Evolutionary conservation across 2,888 invertebrate genomes (phyloP), one percentile per base, ranked within the genome.

Genomic region (Pterostichus niger): DNA sequence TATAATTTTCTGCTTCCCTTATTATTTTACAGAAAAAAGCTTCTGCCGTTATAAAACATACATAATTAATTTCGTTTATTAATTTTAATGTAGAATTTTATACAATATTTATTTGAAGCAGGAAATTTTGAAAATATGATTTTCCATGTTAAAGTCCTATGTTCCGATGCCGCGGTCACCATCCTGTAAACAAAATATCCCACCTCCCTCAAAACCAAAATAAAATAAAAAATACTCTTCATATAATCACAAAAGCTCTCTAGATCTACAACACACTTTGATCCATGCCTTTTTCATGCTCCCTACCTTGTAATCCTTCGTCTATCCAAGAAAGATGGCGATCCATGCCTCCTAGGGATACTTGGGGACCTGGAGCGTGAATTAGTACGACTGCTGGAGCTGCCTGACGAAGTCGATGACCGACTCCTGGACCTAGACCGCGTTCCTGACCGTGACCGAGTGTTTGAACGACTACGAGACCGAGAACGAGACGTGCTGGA

Each of bases 301-400:
- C 9, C 52, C 35, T 56, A 98, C 98, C 98, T 98, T 86, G 98
- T 98, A 88, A 98, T 98, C 86, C 98, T 93, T 84, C 98, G 93
- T 87, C 97, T 93, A 90, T 98, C 98, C 84, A 98, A 92, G 91
- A 98, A 98, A 90, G 97, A 97, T 17, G 98, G 98, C 83, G 98
- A 98, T 59, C 98, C 98, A 86, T 96, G 95, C 84, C 98, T 93
- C 83, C 98, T 92, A 76, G 98, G 97, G 89, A 98, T 98, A 84
- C 98, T 98, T n/a, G 95, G 96, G 84, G 96, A 96, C 84, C 95
- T 92, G 83, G 94, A 94, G 85, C 94, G 92, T 10, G 93, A 92
- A 17, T 92, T 91, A 82, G 92, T 92, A 49, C 93, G 90, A 86
- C 91, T 91, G 61, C 89, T 90, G 88, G 92, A 93, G 4, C 93